These are phyloP conservation scores for Lateolabrax maculatus DNA, from an alignment of 2,797 vertebrate genomes.

Conservation along the genomic window DNA sequence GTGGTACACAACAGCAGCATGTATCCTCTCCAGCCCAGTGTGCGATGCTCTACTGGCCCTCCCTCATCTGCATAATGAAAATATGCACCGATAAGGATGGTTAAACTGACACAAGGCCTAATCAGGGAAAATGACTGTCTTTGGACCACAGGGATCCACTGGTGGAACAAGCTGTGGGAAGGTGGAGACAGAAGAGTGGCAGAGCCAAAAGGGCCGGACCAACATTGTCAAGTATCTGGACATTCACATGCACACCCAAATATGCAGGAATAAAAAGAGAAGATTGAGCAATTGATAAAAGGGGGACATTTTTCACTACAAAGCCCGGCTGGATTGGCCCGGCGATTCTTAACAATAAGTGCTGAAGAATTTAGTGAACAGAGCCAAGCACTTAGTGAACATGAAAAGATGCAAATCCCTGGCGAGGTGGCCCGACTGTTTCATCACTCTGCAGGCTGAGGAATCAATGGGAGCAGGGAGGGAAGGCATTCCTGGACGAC, in stretches of 20 bases:
- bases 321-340: conserved; percentile 61
- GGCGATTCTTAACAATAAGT: conserved; percentile 74
- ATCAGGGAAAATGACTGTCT: conserved; percentile 55
- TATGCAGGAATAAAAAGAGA: conserved; percentile 34
- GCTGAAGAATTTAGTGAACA: conserved; percentile 74
- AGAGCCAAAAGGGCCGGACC: conserved; percentile 29
- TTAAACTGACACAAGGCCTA: conserved; percentile 62
- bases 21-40: conserved; percentile 54
- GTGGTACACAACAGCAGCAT: conserved; percentile 60
- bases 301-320: conserved; percentile 17
- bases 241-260: conserved; percentile 26
- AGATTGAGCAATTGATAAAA: conserved; percentile 42
- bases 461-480: conserved; percentile 71
- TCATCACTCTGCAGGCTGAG: conserved; percentile 58
- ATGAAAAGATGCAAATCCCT: conserved; percentile 78
- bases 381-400: conserved; percentile 71
- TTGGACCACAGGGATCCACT: conserved; percentile 36
- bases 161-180: conserved; percentile 41
- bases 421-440: conserved; percentile 69
- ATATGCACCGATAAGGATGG: conserved; percentile 61
- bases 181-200: conserved; percentile 19
- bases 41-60: conserved; percentile 44
- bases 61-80: conserved; percentile 70
- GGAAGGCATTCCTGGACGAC: conserved; percentile 61
- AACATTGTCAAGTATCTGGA: conserved; percentile 46